Evolutionary conservation across 92 coral and sea anemone species (phyloP).

Genomic region (Umimayanthus kanabou): DNA sequence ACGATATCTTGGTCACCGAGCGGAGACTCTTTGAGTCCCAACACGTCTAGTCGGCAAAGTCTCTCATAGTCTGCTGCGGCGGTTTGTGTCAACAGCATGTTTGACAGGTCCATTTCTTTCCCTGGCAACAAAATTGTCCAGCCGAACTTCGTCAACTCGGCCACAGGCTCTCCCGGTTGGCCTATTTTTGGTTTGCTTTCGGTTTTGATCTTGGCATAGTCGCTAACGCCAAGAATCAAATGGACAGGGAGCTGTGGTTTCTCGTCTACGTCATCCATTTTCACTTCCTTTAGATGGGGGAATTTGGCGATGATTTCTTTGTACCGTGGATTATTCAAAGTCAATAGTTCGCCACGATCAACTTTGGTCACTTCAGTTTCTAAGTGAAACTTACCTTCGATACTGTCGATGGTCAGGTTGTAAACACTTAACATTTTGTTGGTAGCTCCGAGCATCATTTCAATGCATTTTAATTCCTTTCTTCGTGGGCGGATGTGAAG

Average conservation of each 20-base stretch:
- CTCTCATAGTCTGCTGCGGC: constrained; percentile 44
- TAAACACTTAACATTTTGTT: constrained; percentile 52
- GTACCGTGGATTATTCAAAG: constrained; percentile 35
- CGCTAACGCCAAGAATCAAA: constrained; percentile 40
- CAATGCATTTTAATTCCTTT: constrained; percentile 54
- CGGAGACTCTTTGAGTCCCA: constrained; percentile 44
- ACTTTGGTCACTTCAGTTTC: too few relatives aligned
- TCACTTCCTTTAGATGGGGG: constrained; percentile 45
- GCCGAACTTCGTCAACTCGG: constrained; percentile 27
- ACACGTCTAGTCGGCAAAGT: constrained; percentile 53
- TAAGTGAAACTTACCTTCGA: too few relatives aligned
- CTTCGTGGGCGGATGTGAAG: constrained; percentile 41
- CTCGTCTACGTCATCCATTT: constrained; percentile 59
- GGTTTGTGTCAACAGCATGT: constrained; percentile 52
- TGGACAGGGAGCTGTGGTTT: constrained; percentile 64
- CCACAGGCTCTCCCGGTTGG: constrained; percentile 42
- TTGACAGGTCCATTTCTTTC: neutral
- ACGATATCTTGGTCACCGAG: constrained; percentile 42
- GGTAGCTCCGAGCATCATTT: constrained; percentile 66
- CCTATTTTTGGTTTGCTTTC: constrained; percentile 17
- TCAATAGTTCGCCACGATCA: constrained; percentile 45
- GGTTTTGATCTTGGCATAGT: constrained; percentile 40
- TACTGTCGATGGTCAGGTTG: too few relatives aligned
- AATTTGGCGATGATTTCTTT: constrained; percentile 39
- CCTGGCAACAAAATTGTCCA: constrained; percentile 19